Conservation (phyloP, 2,797 vertebrate species). For the Lagodon rhomboides region DNA sequence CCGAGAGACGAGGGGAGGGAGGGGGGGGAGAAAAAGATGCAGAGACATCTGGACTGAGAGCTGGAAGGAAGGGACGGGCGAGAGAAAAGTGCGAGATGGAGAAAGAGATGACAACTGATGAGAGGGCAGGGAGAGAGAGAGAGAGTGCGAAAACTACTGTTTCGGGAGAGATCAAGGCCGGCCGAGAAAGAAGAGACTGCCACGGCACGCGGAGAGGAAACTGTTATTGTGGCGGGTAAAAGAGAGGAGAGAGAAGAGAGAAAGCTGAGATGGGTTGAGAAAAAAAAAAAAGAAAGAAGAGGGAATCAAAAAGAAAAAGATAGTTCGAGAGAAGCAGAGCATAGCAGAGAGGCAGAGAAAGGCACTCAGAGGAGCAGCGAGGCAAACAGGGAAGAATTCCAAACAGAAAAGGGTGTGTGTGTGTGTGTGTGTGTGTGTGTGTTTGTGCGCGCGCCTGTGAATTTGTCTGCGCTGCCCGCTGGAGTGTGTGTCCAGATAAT, state of each 20-base stretch:
- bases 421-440: conserved; percentile 39
- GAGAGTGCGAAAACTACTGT: conserved; percentile 53
- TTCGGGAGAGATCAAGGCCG: conserved; percentile 59
- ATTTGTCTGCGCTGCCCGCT: conserved; percentile 66
- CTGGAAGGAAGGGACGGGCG: conserved; percentile 32
- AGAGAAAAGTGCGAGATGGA: conserved; percentile 27
- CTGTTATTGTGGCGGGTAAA: conserved; percentile 44
- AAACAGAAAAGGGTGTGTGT: conserved; percentile 54
- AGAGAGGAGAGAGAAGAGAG: conserved; percentile 26
- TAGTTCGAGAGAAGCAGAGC: conserved; percentile 59
- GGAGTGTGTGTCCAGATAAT: conserved; percentile 83
- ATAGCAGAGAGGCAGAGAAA: conserved; percentile 56
- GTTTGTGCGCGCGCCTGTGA: conserved; percentile 55
- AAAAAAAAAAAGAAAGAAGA: conserved; percentile 45
- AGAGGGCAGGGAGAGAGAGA: conserved; percentile 46
- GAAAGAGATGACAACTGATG: conserved; percentile 62
- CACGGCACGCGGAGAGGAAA: conserved; percentile 53
- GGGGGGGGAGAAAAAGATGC: conserved; percentile 45
- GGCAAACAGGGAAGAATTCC: conserved; percentile 70
- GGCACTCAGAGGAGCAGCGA: conserved; percentile 60
- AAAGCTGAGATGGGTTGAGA: conserved; percentile 42
- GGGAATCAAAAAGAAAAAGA: conserved; percentile 59
- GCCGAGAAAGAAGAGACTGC: conserved; percentile 49
- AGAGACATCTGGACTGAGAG: conserved; percentile 53
- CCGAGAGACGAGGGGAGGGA: too few species aligned